Evolutionary conservation across 2,113 vertebrate genomes (phyloP).

Genomic region (Cynoglossus semilaevis): DNA sequence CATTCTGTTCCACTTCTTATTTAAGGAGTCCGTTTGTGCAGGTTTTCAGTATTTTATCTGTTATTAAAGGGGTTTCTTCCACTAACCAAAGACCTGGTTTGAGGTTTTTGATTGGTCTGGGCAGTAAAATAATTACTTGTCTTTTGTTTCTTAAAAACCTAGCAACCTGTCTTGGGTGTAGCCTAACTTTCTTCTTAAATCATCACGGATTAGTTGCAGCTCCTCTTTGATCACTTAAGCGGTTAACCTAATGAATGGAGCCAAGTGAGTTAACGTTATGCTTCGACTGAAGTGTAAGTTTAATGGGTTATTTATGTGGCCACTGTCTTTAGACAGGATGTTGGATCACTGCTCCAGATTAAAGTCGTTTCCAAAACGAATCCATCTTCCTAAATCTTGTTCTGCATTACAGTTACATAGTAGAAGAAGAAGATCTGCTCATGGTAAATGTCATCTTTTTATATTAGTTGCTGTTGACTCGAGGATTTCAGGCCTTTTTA

Average conservation of each 20-base stretch:
- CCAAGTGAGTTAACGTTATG: neutral
- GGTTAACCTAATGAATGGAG: neutral
- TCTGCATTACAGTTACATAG: neutral
- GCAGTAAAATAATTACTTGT: neutral
- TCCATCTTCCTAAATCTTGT: neutral
- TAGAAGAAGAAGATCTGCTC: slow-evolving; percentile 2
- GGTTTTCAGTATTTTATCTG: no score
- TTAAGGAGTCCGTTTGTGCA: no score
- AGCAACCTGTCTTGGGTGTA: neutral
- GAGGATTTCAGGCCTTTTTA: slow-evolving; percentile 4
- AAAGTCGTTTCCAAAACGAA: slow-evolving; percentile 2
- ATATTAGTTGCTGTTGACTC: slow-evolving; percentile 13
- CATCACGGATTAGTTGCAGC: neutral
- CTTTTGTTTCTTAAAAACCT: neutral
- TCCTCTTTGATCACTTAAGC: neutral
- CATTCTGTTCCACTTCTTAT: no score
- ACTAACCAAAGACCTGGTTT: no score
- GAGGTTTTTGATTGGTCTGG: no score
- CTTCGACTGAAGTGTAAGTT: slow-evolving; percentile 9
- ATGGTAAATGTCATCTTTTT: slow-evolving; percentile 6
- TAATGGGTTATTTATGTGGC: slow-evolving; percentile 6
- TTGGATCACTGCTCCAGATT: neutral
- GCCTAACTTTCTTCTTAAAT: no score
- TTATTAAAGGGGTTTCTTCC: no score
- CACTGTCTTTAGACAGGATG: neutral